A percentile compares a stretch with the other conserved stretches of the same genome.
These are phyloP conservation scores for Orthonevra nobilis DNA, from an alignment of 2,888 invertebrate species.

Conservation along the genomic window DNA sequence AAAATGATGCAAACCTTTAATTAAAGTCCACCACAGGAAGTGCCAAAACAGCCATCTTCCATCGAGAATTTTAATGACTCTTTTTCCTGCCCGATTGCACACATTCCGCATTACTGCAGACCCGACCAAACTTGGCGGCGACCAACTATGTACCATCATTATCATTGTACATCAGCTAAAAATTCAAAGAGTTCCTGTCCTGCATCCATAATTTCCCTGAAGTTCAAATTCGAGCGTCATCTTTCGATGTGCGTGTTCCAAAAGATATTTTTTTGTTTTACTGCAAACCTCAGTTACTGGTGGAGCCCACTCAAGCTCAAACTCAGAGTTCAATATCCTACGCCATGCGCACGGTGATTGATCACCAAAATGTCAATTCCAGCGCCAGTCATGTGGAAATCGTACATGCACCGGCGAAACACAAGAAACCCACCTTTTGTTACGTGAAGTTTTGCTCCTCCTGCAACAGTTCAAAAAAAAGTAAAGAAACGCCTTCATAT, in stretches of 20 bases:
- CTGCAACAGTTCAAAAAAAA: too few species aligned
- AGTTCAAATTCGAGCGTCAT: conserved; percentile 40
- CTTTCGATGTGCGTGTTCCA: conserved; percentile 37
- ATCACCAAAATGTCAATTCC: conserved; percentile 63
- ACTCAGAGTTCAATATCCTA: conserved; percentile 59
- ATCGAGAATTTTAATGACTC: conserved; percentile 48
- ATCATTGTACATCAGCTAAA: neutral
- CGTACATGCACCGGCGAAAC: conserved; percentile 24
- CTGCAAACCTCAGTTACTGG: neutral
- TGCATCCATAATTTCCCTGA: conserved; percentile 64
- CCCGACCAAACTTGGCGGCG: neutral
- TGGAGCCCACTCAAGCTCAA: conserved; percentile 1
- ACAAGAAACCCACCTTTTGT: conserved; percentile 14
- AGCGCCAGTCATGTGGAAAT: conserved; percentile 59
- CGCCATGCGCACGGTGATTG: conserved; percentile 62
- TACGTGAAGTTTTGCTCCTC: conserved; percentile 3
- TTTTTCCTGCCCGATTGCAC: conserved; percentile 40
- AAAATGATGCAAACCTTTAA: too few species aligned
- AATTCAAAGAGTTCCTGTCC: conserved; percentile 37
- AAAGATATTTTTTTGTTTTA: conserved; percentile 30
- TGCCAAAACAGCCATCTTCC: conserved; percentile 31
- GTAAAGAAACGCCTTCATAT: too few species aligned
- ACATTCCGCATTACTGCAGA: conserved; percentile 19
- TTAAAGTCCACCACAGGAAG: conserved; percentile 5
- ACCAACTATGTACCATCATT: neutral